These are phyloP conservation scores for Melanotaenia parkinsoni DNA, from an alignment of 2,797 vertebrate species.

Conservation along the genomic window DNA sequence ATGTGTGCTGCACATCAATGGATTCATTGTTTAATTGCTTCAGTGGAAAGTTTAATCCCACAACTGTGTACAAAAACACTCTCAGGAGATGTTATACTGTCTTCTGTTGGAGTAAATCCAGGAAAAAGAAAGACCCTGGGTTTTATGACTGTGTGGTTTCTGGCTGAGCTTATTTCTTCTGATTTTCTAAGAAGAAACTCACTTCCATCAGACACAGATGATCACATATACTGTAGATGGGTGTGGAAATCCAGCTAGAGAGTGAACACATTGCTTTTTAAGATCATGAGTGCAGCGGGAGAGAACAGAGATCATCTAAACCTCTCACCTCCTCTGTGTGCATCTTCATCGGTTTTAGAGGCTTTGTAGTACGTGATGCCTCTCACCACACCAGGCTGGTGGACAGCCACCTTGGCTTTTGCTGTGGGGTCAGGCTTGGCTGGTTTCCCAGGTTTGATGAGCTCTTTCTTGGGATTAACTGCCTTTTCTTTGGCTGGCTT, in stretches of 20 bases:
- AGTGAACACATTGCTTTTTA: slow-evolving; percentile 43
- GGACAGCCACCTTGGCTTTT: slow-evolving; percentile 83
- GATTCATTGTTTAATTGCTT: slow-evolving; percentile 34
- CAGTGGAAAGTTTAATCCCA: slow-evolving; percentile 19
- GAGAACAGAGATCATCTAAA: not conserved
- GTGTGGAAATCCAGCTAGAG: slow-evolving; percentile 42
- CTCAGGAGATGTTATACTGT: not conserved
- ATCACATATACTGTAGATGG: slow-evolving; percentile 45
- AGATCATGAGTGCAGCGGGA: not conserved
- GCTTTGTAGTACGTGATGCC: slow-evolving; percentile 98
- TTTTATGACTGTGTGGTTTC: not conserved
- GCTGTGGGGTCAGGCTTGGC: slow-evolving; percentile 81
- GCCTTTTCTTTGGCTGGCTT: slow-evolving; percentile 88
- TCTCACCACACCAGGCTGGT: slow-evolving; percentile 89
- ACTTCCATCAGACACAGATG: slow-evolving; percentile 52
- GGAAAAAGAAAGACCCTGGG: not conserved
- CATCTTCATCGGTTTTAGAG: slow-evolving; percentile 71
- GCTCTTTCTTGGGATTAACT: slow-evolving; percentile 89
- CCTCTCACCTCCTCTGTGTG: slow-evolving; percentile 83
- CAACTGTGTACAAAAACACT: slow-evolving; percentile 17
- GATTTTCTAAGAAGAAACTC: slow-evolving; percentile 41
- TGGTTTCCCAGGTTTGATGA: slow-evolving; percentile 63
- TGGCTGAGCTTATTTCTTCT: slow-evolving; percentile 19
- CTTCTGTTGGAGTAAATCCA: slow-evolving; percentile 10
- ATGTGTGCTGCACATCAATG: slow-evolving; percentile 8